Evolutionary conservation across 2,113 vertebrate genomes (phyloP).

Genomic region (Hystrix brachyura): DNA sequence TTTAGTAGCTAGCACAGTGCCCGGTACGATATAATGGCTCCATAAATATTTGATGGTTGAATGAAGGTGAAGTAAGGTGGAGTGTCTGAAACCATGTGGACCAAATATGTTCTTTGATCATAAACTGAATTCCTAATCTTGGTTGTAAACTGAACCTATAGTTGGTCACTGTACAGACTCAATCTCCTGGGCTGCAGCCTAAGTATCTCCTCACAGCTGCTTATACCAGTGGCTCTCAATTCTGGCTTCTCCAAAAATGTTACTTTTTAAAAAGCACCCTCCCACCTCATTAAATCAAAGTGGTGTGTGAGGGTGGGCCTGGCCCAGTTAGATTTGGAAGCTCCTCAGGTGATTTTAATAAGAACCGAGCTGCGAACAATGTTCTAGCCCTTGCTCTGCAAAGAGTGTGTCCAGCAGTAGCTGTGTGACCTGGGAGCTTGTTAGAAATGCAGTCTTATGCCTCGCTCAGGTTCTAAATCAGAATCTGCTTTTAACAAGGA

Average conservation of each 20-base stretch:
- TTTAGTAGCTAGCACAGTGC: conserved; percentile 40
- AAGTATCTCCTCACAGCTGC: neutral
- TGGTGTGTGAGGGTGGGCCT: neutral
- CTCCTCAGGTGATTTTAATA: conserved; percentile 37
- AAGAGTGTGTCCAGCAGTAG: neutral
- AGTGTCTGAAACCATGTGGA: conserved; percentile 50
- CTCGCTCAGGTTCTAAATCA: neutral
- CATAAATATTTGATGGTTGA: conserved; percentile 59
- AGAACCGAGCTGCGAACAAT: neutral
- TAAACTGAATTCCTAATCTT: conserved; percentile 54
- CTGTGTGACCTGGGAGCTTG: neutral
- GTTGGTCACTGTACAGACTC: conserved; percentile 37
- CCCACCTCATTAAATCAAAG: neutral
- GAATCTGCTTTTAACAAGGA: conserved; percentile 46
- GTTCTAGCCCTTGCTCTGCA: neutral
- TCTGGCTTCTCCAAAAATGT: neutral
- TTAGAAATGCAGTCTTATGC: conserved; percentile 20
- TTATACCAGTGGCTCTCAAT: conserved; percentile 32
- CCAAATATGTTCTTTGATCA: conserved; percentile 47
- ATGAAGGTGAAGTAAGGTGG: conserved; percentile 20
- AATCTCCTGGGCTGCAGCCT: neutral
- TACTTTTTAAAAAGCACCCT: neutral
- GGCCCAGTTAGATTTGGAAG: conserved; percentile 10
- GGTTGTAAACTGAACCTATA: conserved; percentile 26
- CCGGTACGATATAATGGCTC: conserved; percentile 14